Evolutionary conservation across 2,888 invertebrate genomes (phyloP).

Genomic region (Dasypogon diadema): DNA sequence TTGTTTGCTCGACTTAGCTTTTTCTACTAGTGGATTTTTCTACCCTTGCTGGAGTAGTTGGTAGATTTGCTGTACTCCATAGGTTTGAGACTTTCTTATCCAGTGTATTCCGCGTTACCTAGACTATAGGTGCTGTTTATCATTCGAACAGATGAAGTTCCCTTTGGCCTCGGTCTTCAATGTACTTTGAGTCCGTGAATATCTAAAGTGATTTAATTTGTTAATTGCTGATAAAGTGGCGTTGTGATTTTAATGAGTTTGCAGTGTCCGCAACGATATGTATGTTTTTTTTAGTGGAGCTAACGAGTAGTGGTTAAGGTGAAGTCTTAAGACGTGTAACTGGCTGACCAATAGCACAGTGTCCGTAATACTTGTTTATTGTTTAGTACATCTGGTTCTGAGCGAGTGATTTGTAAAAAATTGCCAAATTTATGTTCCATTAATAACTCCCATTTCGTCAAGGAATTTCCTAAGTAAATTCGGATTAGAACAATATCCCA

Average conservation of each 20-base stretch:
- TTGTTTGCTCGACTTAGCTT: slow-evolving; percentile 5
- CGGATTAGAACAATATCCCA: no score
- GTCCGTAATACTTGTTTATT: not conserved
- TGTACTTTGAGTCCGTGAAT: not conserved
- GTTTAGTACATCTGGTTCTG: not conserved
- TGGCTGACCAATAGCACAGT: not conserved
- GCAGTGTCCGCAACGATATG: not conserved
- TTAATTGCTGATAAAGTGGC: slow-evolving; percentile 24
- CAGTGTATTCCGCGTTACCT: slow-evolving; percentile 33
- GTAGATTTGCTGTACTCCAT: slow-evolving; percentile 16
- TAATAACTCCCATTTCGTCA: not conserved
- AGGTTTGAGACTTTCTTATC: slow-evolving; percentile 21
- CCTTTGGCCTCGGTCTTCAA: slow-evolving; percentile 5
- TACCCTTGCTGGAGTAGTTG: not conserved
- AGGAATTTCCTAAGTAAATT: not conserved
- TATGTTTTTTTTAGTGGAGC: no score
- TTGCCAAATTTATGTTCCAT: slow-evolving; percentile 17
- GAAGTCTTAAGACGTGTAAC: not conserved
- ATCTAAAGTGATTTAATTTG: not conserved
- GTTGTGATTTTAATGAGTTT: not conserved
- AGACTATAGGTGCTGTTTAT: slow-evolving; percentile 29
- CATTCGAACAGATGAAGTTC: not conserved
- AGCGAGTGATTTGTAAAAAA: not conserved
- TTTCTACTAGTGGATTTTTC: slow-evolving; percentile 9
- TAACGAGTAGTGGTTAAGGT: not conserved